Base-by-base conservation (phyloP, 1,140 invertebrate species). In the Orussus abietinus region DNA sequence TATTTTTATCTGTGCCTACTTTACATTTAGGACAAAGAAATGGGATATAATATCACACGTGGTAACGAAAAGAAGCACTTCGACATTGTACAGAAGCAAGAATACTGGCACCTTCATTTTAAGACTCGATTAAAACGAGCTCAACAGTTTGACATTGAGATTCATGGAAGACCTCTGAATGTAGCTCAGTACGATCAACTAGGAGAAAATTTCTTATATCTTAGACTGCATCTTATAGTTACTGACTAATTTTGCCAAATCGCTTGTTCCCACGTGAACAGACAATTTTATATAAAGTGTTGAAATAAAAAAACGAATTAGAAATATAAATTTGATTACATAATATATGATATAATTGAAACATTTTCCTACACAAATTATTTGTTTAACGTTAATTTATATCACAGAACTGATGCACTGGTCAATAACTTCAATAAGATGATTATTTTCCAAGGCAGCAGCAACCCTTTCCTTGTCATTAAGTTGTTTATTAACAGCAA, bases 391-490 rank as follows among this genome's bases (percentile, higher is more conserved):
- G n/a, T n/a, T n/a, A n/a, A n/a, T n/a, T n/a, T n/a, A n/a, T n/a
- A n/a, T n/a, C n/a, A n/a, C n/a, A n/a, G n/a, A n/a, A n/a, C n/a
- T n/a, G n/a, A n/a, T n/a, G n/a, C 96, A 98, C 59, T 95, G 88
- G 74, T 98, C 98, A 6, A 99, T 93, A 19, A 97, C 92, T 72
- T 89, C 82, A 19, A 96, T 78, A 2, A 98, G 73, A 68, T 94
- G 84, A 44, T 79, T 77, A 75, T 98, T 97, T 69, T 99, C 96
- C 45, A 98, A 71, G 1, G 96, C 96, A 3, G 96, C 96, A 1
- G 95, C 92, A 3, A 99, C 92, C 59, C 96, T 73, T 75, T 99
- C 96, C 66, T 99, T 99, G 64, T 99, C 96, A 1, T 90, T 91
- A 12, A 99, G 72, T 63, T 99, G 96, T 64, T 98, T 98, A 66